Conservation (phyloP, 2,888 invertebrate genomes). For the Drosophila aldrichi region DNA sequence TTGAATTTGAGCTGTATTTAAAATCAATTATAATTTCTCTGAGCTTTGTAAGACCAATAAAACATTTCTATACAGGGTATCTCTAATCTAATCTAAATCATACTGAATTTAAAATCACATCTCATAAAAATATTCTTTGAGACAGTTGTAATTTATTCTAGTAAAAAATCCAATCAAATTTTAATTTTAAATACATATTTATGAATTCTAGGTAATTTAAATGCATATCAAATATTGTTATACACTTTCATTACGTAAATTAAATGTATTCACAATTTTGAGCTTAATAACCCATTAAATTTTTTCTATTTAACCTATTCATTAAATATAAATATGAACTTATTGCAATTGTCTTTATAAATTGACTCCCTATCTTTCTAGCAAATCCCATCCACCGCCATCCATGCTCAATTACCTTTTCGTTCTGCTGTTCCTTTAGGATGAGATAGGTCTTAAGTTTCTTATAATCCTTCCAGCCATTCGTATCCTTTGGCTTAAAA, state of each 20-base stretch:
- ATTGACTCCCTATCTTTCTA: not conserved
- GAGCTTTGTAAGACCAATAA: not conserved
- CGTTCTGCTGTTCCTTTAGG: slow-evolving; percentile 82
- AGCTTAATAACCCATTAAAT: no score
- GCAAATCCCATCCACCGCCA: not conserved
- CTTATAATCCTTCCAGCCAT: slow-evolving; percentile 84
- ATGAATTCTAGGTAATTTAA: not conserved
- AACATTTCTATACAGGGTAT: not conserved
- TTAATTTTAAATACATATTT: not conserved
- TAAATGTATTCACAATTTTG: not conserved
- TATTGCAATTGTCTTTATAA: no score
- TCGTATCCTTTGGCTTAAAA: slow-evolving; percentile 75
- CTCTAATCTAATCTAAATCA: not conserved
- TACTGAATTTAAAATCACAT: no score
- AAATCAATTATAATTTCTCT: not conserved
- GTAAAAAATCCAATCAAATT: not conserved
- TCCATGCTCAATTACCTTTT: slow-evolving; percentile 79
- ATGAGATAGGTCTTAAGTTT: slow-evolving; percentile 84
- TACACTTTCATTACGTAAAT: not conserved
- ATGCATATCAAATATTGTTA: not conserved
- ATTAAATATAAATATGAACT: not conserved
- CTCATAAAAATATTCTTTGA: not conserved
- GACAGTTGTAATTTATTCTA: slow-evolving; percentile 1
- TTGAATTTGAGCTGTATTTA: no score
- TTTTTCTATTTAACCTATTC: no score